These are phyloP conservation scores for Tachyglossus aculeatus DNA, from an alignment of 2,797 vertebrate species.

Conservation along the genomic window DNA sequence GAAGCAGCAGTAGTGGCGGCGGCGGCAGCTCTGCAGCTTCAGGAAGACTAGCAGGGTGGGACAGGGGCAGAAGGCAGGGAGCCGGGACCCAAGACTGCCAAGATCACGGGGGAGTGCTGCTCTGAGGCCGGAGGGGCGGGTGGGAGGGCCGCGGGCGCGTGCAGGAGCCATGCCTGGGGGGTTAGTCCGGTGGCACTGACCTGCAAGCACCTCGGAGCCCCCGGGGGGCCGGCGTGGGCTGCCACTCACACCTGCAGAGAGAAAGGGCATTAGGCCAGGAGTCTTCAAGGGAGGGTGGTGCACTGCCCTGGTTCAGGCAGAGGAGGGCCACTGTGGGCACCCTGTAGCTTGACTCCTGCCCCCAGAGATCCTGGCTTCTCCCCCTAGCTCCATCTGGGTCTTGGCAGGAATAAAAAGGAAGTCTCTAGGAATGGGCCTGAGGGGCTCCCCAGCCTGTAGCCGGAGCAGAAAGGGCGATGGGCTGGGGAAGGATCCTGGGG, in stretches of 20 bases:
- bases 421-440: too few relatives aligned
- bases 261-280: constrained; percentile 44
- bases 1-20: too few relatives aligned
- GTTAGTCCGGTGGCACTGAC: constrained; percentile 66
- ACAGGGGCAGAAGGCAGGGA: too few relatives aligned
- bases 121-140: not conserved
- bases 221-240: constrained; percentile 72
- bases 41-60: too few relatives aligned
- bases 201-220: constrained; percentile 69
- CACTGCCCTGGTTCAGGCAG: too few relatives aligned
- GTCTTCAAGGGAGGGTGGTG: not conserved
- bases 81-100: too few relatives aligned
- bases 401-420: not conserved
- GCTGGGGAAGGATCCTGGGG: too few relatives aligned
- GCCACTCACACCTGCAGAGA: constrained; percentile 65
- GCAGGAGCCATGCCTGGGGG: constrained; percentile 31
- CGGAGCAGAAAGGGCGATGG: too few relatives aligned
- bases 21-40: too few relatives aligned
- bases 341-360: too few relatives aligned
- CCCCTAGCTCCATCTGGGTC: not conserved
- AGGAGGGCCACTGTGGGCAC: too few relatives aligned
- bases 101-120: not conserved
- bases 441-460: not conserved
- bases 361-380: not conserved
- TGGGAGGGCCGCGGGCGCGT: constrained; percentile 17